Evolutionary conservation across 1,140 invertebrate species (phyloP).

Genomic region (Calycopis cecrops): DNA sequence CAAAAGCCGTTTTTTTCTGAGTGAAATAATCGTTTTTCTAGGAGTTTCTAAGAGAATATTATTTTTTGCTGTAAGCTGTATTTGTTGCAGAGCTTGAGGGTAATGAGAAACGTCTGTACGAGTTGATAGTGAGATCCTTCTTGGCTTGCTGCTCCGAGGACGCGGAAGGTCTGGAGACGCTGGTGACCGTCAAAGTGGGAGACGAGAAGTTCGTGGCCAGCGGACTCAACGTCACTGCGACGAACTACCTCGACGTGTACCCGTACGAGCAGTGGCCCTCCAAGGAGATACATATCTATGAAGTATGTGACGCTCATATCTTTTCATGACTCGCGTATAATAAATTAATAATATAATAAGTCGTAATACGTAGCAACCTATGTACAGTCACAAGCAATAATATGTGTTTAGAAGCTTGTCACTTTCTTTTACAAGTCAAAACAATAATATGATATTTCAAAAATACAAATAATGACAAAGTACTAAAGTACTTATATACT

Average conservation of each 20-base stretch:
- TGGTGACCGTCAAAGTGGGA: constrained; percentile 91
- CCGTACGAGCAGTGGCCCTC: constrained; percentile 98
- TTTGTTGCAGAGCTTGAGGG: constrained; percentile 79
- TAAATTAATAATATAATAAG: too few relatives aligned
- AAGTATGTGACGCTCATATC: constrained; percentile 37
- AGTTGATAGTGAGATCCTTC: constrained; percentile 97
- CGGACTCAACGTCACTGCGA: constrained; percentile 92
- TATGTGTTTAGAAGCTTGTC: too few relatives aligned
- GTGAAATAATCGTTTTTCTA: too few relatives aligned
- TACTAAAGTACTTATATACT: too few relatives aligned
- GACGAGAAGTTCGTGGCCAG: constrained; percentile 91
- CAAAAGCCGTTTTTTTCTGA: too few relatives aligned
- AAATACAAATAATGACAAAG: too few relatives aligned
- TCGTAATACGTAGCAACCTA: too few relatives aligned
- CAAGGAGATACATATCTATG: constrained; percentile 90
- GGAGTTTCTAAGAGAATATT: constrained; percentile 8
- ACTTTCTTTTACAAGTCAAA: too few relatives aligned
- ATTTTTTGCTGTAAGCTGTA: constrained; percentile 20
- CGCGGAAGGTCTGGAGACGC: constrained; percentile 94
- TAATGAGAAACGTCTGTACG: constrained; percentile 93
- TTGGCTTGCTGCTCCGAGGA: constrained; percentile 96
- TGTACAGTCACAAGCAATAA: too few relatives aligned
- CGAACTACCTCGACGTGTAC: constrained; percentile 98
- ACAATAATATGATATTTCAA: too few relatives aligned
- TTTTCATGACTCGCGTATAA: too few relatives aligned